A percentile compares a stretch with the other conserved stretches of the same genome.
Evolutionary conservation across 2,888 invertebrate species (phyloP).

Genomic region (Meteorus cinctellus): DNA sequence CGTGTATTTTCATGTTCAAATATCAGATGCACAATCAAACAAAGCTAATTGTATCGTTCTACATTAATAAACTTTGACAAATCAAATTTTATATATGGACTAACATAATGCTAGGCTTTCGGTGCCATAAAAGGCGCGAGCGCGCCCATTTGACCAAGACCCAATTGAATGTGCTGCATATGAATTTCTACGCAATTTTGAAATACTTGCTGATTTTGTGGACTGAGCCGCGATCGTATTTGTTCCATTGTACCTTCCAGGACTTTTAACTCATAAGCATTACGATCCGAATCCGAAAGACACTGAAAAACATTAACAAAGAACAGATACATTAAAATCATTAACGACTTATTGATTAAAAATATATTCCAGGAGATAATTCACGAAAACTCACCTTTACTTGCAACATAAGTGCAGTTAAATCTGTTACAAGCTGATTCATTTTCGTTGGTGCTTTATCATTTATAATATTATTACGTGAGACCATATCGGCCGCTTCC

Average conservation of each 20-base stretch:
- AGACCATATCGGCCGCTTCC: conserved; percentile 87
- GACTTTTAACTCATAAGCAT: conserved; percentile 92
- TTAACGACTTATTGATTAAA: conserved; percentile 1
- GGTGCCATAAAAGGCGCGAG: conserved; percentile 70
- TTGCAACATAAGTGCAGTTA: conserved; percentile 93
- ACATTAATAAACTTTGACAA: conserved; percentile 18
- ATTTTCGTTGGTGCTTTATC: conserved; percentile 79
- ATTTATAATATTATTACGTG: conserved; percentile 80
- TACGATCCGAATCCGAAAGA: conserved; percentile 85
- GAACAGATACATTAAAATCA: neutral
- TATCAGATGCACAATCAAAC: conserved; percentile 2
- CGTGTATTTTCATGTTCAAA: conserved; percentile 5
- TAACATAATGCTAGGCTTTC: conserved; percentile 62
- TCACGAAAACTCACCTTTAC: conserved; percentile 77
- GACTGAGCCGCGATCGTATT: conserved; percentile 86
- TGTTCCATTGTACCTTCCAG: conserved; percentile 93
- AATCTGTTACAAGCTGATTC: conserved; percentile 87
- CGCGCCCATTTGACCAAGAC: conserved; percentile 74
- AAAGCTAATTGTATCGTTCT: neutral
- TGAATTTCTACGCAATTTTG: conserved; percentile 94
- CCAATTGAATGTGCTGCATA: conserved; percentile 90
- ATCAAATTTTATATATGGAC: conserved; percentile 20
- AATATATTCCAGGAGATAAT: neutral
- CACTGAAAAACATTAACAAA: conserved; percentile 71
- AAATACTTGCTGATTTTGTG: conserved; percentile 84